These are phyloP conservation scores for Lypha dubia DNA, from an alignment of 2,888 invertebrate species.

Conservation along the genomic window DNA sequence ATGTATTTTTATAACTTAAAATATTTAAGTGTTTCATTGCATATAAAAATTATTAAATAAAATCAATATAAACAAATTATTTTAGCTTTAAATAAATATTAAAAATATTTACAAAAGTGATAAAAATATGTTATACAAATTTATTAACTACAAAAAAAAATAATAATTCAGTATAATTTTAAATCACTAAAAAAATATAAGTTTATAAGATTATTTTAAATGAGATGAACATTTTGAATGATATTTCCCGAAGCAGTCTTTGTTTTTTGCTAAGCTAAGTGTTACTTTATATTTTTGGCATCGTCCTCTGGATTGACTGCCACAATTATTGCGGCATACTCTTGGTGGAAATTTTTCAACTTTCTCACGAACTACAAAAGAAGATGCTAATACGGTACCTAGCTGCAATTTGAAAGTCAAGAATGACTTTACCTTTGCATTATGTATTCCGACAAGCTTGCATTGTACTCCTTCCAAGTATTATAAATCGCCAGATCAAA, in stretches of 20 bases:
- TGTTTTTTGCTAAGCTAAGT: slow-evolving; percentile 31
- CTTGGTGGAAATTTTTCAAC: slow-evolving; percentile 19
- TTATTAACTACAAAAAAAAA: not conserved
- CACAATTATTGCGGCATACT: slow-evolving; percentile 47
- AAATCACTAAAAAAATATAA: not conserved
- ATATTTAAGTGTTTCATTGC: no score
- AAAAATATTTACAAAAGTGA: no score
- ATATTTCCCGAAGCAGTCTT: slow-evolving; percentile 14
- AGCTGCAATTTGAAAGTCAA: slow-evolving; percentile 19
- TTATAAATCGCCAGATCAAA: no score
- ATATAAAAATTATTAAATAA: no score
- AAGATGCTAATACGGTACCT: not conserved
- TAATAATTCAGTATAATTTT: no score
- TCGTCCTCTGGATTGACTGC: slow-evolving; percentile 36
- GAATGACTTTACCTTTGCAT: slow-evolving; percentile 4
- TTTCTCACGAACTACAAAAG: slow-evolving; percentile 1
- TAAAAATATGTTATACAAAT: not conserved
- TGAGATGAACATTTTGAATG: not conserved
- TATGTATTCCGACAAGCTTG: not conserved
- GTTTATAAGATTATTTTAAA: not conserved
- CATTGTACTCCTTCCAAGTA: no score
- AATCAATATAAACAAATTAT: not conserved
- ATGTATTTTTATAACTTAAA: no score
- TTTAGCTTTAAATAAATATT: not conserved
- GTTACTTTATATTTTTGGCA: slow-evolving; percentile 4